Evolutionary conservation across 2,797 vertebrate species (phyloP).

Genomic region (Sparus aurata): DNA sequence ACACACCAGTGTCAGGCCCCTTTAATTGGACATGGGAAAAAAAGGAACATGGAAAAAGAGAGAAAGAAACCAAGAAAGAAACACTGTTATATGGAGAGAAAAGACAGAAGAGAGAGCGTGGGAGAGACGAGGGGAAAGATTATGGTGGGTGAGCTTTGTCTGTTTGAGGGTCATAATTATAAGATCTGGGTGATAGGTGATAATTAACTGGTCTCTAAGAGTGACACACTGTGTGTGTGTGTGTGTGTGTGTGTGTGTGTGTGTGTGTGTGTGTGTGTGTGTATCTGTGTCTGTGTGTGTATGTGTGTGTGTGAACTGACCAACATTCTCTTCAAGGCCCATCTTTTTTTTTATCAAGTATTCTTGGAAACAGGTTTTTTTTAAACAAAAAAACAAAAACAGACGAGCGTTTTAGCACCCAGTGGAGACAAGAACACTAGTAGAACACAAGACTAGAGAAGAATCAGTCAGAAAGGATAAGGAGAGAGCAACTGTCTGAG

Average conservation of each 20-base stretch:
- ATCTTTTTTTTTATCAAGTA: too few relatives aligned
- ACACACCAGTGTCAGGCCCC: conserved; percentile 10
- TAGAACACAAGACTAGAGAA: too few relatives aligned
- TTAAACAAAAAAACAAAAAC: too few relatives aligned
- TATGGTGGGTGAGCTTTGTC: conserved; percentile 58
- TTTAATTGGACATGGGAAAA: conserved; percentile 36
- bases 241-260: neutral
- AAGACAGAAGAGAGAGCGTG: conserved; percentile 21
- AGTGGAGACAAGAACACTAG: too few relatives aligned
- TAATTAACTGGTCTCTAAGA: conserved; percentile 77
- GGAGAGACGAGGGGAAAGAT: conserved; percentile 40
- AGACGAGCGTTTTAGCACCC: too few relatives aligned
- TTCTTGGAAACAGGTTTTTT: too few relatives aligned
- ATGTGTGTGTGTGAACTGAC: too few relatives aligned
- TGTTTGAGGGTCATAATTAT: conserved; percentile 78
- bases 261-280: too few relatives aligned
- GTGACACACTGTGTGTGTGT: conserved; percentile 5
- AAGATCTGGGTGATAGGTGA: conserved; percentile 73
- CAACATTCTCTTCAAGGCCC: too few relatives aligned
- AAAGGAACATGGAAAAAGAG: conserved; percentile 28
- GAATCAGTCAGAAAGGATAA: too few relatives aligned
- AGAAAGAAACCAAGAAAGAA: conserved; percentile 1
- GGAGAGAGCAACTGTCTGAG: too few relatives aligned
- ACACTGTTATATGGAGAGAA: conserved; percentile 1
- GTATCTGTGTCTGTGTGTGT: too few relatives aligned